Base-by-base conservation (phyloP, 2,888 invertebrate genomes). In the Fragum sueziense region DNA sequence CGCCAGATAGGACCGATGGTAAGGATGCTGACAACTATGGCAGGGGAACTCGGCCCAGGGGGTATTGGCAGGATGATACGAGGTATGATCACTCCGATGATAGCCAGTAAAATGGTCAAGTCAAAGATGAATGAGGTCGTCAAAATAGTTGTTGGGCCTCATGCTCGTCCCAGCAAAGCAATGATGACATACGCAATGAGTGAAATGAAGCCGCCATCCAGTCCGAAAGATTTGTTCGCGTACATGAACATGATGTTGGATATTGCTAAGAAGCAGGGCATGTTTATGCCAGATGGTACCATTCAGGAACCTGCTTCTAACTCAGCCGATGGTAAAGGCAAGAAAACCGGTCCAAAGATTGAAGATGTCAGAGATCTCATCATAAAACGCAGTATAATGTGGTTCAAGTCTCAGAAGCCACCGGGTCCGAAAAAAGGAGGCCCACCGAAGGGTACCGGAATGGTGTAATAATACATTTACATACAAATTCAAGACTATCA, bases 331-430 rank as follows among this genome's bases (percentile, higher is more conserved):
- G 27, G 2, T 25, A 57, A 57, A 25, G 25, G 11, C 2, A n/a
- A 57, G 3, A 11, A 11, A 11, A 25, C 57, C 2, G 25, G 9
- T 14, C 57, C 57, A 7, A 27, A 22, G 2, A 22, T 57, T 57
- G 57, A 57, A 3, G 57, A 57, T 11, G 57, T 57, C 6, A 22
- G 57, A 25, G 27, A 22, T 27, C 27, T 57, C 3, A 57, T 57
- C 14, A 57, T 57, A 3, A 22, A 57, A 57, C 57, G 57, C 4
- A 27, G 57, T 57, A 11, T 57, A 4, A 22, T 57, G 25, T 57
- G 57, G 57, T 57, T 57, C 25, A 22, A 57, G 57, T 57, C 57
- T 25, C 57, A 57, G 27, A 57, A 57, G 57, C 57, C 57, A n/a
- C 57, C 57, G 6, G 25, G 2, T 14, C 3, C 17, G 47, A 47